Evolutionary conservation across 2,113 vertebrate species (phyloP), one percentile per base, ranked within the genome.

Genomic region (Amphilophus citrinellus): DNA sequence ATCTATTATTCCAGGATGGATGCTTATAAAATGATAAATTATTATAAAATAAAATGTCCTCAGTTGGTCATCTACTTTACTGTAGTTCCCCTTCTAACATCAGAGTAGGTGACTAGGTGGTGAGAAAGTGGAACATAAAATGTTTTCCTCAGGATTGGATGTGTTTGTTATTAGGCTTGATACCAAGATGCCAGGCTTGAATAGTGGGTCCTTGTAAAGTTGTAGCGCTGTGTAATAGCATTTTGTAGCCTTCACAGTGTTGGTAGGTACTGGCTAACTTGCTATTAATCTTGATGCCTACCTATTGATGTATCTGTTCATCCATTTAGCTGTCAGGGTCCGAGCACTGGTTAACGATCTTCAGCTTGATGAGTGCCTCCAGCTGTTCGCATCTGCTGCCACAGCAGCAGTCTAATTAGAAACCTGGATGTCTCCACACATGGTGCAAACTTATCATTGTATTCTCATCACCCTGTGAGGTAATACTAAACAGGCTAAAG

Each of bases 381-480:
- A 92, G 92, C 91, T 91, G 92, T 77, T 92, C 86, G 83, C 90
- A 93, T 93, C 92, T 93, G 93, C 86, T 61, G 78, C 91, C 83
- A 30, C 89, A 88, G 88, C 87, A 80, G 61, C 73, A 17, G 61
- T 79, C 83, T 94, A 87, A 94, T 92, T 83, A 88, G 75, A 50
- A 80, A 61, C 56, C 80, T 56, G 77, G 73, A 76, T 68, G 39
- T 86, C 77, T 81, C 83, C 17, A 30, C 80, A 77, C 61, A 27
- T 56, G 87, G 62, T 50, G 77, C 35, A 37, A 75, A 86, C 61
- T 84, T 87, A 61, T 73, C 57, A 77, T 83, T 87, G 77, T 77
- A 42, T 85, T 81, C 77, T 79, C 77, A 87, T 89, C 88, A 68
- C 60, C 59, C 77, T 56, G 80, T 61, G 73, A 80, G 82, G 24